These are phyloP conservation scores for Euwallacea fornicatus DNA, from an alignment of 1,140 invertebrate genomes.

Conservation along the genomic window DNA sequence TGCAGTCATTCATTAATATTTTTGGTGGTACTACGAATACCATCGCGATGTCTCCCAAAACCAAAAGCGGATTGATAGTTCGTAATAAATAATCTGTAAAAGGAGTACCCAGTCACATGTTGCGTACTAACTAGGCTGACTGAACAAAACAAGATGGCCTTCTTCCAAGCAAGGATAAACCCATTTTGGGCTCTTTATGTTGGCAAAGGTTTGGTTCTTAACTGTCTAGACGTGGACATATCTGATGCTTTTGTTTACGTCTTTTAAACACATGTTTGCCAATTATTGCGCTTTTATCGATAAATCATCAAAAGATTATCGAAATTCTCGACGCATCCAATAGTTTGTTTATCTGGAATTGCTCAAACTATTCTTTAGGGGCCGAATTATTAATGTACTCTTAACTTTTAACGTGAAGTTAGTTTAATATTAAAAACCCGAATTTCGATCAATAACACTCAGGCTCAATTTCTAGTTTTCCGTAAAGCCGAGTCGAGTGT, in stretches of 20 bases:
- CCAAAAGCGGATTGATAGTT: not conserved
- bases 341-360: too few species aligned
- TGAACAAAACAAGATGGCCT: conserved; percentile 8
- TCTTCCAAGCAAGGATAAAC: not conserved
- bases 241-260: not conserved
- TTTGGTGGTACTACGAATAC: not conserved
- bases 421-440: too few species aligned
- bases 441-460: too few species aligned
- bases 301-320: too few species aligned
- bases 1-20: not conserved
- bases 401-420: too few species aligned
- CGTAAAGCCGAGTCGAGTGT: too few species aligned
- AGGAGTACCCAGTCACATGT: not conserved
- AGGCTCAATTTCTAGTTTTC: too few species aligned
- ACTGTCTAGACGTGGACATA: too few species aligned
- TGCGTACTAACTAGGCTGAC: conserved; percentile 2
- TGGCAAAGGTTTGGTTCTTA: too few species aligned
- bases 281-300: not conserved
- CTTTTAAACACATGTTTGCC: not conserved
- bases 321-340: too few species aligned
- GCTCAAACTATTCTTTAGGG: too few species aligned
- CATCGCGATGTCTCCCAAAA: not conserved
- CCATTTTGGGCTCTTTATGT: not conserved
- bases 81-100: not conserved
- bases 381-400: too few species aligned